Evolutionary conservation across 2,113 vertebrate genomes (phyloP).

Genomic region (Hydrolagus affinis): DNA sequence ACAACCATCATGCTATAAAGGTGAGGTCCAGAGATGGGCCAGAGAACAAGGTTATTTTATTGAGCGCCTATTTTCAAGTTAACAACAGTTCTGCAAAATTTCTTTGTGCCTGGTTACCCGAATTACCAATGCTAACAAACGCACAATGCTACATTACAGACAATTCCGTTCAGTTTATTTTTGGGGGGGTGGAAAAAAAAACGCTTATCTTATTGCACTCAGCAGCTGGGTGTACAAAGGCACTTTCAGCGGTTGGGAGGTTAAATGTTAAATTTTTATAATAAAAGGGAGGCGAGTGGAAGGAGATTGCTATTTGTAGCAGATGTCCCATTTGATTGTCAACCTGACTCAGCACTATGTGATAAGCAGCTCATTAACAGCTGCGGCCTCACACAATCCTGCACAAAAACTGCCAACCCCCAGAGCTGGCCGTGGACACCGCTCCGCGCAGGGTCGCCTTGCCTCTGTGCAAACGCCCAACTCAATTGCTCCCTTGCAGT

Average conservation of each 20-base stretch:
- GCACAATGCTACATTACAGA: too few relatives aligned
- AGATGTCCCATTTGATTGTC: slow-evolving; percentile 18
- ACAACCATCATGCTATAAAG: too few relatives aligned
- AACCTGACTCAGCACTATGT: slow-evolving; percentile 20
- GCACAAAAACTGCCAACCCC: neutral
- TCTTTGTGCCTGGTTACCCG: neutral
- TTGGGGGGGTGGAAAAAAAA: neutral
- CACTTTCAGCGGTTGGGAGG: slow-evolving; percentile 9
- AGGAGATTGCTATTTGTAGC: slow-evolving; percentile 23
- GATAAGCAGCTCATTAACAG: slow-evolving; percentile 25
- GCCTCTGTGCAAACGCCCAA: neutral
- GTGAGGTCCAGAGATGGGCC: too few relatives aligned
- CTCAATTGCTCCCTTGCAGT: neutral
- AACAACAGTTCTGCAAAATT: neutral
- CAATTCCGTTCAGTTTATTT: neutral
- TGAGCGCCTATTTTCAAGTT: neutral
- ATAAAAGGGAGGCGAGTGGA: slow-evolving; percentile 13
- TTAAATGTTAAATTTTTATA: slow-evolving; percentile 27
- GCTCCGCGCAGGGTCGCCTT: neutral
- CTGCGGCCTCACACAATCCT: neutral
- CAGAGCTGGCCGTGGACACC: neutral
- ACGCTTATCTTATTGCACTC: slow-evolving; percentile 6
- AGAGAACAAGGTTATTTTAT: neutral
- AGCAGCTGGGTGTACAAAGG: slow-evolving; percentile 15
- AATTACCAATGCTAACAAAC: slow-evolving; percentile 9